Evolutionary conservation across 2,113 vertebrate genomes (phyloP).

Genomic region (Scolopax mira): DNA sequence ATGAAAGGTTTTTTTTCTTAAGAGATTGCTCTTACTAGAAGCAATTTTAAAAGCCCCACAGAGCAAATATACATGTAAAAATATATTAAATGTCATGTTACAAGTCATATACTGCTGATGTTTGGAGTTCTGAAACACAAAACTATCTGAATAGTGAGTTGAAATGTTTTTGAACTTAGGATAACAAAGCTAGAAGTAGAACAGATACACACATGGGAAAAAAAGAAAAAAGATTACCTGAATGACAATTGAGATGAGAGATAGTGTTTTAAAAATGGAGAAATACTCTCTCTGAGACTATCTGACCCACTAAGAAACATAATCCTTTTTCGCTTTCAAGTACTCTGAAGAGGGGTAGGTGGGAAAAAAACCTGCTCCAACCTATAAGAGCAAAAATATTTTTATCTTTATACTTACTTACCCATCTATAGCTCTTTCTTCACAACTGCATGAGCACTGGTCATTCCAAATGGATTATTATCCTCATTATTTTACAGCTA

Average conservation of each 20-base stretch:
- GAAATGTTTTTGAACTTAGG: neutral
- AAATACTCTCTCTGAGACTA: neutral
- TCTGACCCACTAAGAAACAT: constrained; percentile 5
- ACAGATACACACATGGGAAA: neutral
- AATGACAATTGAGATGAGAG: constrained; percentile 1
- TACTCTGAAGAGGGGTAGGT: neutral
- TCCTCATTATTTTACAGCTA: neutral
- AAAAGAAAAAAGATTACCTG: neutral
- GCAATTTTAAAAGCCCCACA: neutral
- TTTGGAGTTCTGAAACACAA: neutral
- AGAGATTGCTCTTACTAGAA: neutral
- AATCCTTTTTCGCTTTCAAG: constrained; percentile 18
- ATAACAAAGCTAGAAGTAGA: neutral
- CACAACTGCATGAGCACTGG: neutral
- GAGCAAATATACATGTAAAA: neutral
- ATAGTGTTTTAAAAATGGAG: neutral
- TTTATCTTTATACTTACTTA: constrained; percentile 15
- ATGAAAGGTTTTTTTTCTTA: neutral
- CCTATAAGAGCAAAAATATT: neutral
- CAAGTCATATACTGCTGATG: neutral
- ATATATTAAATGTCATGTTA: neutral
- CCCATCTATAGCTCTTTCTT: neutral
- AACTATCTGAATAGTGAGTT: neutral
- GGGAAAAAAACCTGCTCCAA: neutral
- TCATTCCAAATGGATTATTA: neutral